Evolutionary conservation across 2,797 vertebrate genomes (phyloP).

Genomic region (Pangasius krempfi): DNA sequence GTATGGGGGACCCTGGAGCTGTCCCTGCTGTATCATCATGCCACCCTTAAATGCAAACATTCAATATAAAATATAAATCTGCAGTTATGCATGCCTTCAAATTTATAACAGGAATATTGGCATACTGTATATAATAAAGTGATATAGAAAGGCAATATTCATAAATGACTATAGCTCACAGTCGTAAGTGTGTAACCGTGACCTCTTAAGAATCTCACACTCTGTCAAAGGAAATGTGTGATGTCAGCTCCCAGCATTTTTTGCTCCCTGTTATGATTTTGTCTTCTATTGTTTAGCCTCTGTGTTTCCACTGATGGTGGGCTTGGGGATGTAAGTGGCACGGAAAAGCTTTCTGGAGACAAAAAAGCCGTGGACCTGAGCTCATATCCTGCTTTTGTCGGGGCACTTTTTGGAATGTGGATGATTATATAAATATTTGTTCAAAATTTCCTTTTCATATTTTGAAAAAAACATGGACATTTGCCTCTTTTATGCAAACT

Average conservation of each 20-base stretch:
- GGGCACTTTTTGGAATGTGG: conserved; percentile 67
- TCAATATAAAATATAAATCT: not conserved
- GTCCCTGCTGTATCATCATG: not conserved
- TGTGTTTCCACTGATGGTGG: conserved; percentile 61
- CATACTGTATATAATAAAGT: not conserved
- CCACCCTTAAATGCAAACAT: not conserved
- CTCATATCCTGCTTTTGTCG: conserved; percentile 79
- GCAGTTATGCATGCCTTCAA: not conserved
- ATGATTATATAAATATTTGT: conserved; percentile 70
- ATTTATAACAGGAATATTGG: not conserved
- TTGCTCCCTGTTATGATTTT: conserved; percentile 54
- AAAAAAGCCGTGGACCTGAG: conserved; percentile 60
- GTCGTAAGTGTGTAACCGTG: conserved; percentile 40
- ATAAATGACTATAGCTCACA: conserved; percentile 40
- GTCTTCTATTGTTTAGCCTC: conserved; percentile 66
- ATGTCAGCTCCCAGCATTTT: conserved; percentile 61
- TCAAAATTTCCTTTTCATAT: conserved; percentile 62
- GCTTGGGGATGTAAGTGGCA: conserved; percentile 50
- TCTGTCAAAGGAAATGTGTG: conserved; percentile 66
- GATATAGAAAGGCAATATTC: not conserved
- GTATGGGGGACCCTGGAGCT: not conserved
- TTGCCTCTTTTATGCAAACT: conserved; percentile 44
- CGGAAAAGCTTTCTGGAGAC: conserved; percentile 56
- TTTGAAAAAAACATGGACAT: conserved; percentile 51
- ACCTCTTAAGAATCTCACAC: conserved; percentile 53